Percentiles rank a stretch among this genome's conserved stretches.
Conservation (phyloP, 2,888 invertebrate species). For the Poecilus cupreus region DNA sequence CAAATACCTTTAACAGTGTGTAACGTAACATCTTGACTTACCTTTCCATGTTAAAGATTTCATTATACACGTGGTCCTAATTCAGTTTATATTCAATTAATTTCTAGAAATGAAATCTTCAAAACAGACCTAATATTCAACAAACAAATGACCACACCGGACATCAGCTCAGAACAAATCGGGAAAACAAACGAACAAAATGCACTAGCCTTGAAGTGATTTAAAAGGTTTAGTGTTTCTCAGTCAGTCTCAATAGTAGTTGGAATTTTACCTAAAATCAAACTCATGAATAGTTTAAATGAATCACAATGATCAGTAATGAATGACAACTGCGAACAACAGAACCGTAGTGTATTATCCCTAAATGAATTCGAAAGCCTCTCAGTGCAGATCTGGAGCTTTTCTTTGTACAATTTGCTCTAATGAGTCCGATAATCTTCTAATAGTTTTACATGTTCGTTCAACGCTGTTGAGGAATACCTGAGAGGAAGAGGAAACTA, state of each 20-base stretch:
- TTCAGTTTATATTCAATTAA: too few relatives aligned
- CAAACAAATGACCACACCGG: conserved; percentile 13
- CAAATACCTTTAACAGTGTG: conserved; percentile 30
- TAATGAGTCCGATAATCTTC: conserved; percentile 57
- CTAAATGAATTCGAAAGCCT: conserved; percentile 54
- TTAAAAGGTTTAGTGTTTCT: conserved; percentile 55
- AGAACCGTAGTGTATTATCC: conserved; percentile 47
- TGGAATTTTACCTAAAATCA: conserved; percentile 52
- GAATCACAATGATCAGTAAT: neutral
- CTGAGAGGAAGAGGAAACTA: conserved; percentile 58
- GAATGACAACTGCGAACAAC: conserved; percentile 57
- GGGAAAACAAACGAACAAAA: conserved; percentile 44
- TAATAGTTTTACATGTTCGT: conserved; percentile 52
- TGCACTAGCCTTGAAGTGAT: conserved; percentile 54
- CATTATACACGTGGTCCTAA: neutral
- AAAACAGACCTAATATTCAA: neutral
- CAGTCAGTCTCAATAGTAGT: conserved; percentile 53
- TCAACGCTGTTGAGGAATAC: conserved; percentile 55
- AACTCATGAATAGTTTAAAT: conserved; percentile 16
- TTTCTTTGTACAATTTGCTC: conserved; percentile 58
- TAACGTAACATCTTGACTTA: conserved; percentile 7
- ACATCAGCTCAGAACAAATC: neutral
- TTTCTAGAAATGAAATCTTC: conserved; percentile 22
- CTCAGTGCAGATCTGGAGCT: conserved; percentile 57
- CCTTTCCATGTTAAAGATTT: conserved; percentile 24